Base-by-base conservation (phyloP, 2,888 invertebrate species). In the Meliscaeva auricollis region DNA sequence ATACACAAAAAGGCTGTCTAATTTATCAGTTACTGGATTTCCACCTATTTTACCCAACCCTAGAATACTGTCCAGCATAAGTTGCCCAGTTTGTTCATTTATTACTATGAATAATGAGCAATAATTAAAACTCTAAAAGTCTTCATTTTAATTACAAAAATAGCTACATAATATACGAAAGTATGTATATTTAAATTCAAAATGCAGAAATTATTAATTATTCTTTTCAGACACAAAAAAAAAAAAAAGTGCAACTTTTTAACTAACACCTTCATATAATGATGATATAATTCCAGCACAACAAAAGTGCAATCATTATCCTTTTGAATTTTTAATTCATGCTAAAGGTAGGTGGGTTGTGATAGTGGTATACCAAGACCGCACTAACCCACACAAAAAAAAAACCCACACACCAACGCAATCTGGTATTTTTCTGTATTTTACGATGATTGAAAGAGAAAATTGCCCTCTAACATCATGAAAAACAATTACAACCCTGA, bases 401-500 rank as follows among this genome's bases (percentile, higher is more conserved):
- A n/a, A 62, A 2, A 17, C 7, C 26, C 11, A 8, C 6, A 30
- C 22, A 62, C 26, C 22, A 26, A 62, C 44, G 11, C 15, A 46
- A 46, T 46, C 30, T 0, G 0, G 38, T 13, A 50, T 32, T 44
- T 41, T 41, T 20, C 5, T 38, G 35, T 22, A 35, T 35, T 66
- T 66, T 22, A 48, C 38, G 20, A 58, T 66, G 66, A 66, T 66
- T 66, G 50, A 66, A 54, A 46, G 44, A 66, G 66, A 46, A 66
- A 81, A 81, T 81, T 75, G 30, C 69, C 75, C 41, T 38, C 41
- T 30, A 38, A 64, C 62, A 75, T 81, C 54, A 75, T 81, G 74
- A 70, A 69, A 70, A 58, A 64, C 81, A 70, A 75, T 81, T 81
- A 81, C 52, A 48, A 64, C 64, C 74, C 75, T 70, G 56, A 81